phyloP scores from a whole-genome alignment of 2,113 vertebrate species.

The Myrmecobius fasciatus region DNA sequence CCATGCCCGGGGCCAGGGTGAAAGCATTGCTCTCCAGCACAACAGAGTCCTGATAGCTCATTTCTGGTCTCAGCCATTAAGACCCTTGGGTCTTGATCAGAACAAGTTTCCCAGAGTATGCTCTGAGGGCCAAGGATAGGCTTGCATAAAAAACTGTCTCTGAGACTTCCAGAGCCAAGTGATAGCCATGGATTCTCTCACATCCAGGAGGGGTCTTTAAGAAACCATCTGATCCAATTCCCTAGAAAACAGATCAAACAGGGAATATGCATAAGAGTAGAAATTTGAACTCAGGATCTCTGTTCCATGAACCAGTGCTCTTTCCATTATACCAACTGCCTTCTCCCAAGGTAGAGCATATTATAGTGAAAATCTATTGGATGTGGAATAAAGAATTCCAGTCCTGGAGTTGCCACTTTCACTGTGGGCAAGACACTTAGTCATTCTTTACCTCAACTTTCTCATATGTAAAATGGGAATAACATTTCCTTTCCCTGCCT shows the following conservation, averaged over 20 bases:
- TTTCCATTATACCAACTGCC: background rate
- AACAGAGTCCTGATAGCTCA: conserved; percentile 1
- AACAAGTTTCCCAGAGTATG: background rate
- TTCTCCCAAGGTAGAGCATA: background rate
- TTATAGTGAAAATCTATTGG: background rate
- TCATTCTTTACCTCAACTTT: background rate
- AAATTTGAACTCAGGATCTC: background rate
- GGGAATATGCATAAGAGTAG: background rate
- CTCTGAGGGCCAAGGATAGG: background rate
- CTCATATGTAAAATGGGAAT: background rate
- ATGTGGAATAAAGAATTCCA: background rate
- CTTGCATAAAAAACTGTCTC: background rate
- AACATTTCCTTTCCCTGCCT: background rate
- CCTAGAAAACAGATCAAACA: background rate
- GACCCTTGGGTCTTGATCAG: background rate
- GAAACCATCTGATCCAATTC: background rate
- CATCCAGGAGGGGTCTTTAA: background rate
- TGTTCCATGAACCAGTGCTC: background rate
- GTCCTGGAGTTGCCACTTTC: background rate
- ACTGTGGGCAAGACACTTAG: background rate
- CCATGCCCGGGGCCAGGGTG: background rate
- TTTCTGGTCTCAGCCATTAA: background rate
- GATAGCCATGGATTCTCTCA: background rate
- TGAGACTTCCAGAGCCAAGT: background rate
- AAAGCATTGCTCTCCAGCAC: conserved; percentile 55